Evolutionary conservation across 2,113 vertebrate genomes (phyloP).

Genomic region (Colaptes auratus): DNA sequence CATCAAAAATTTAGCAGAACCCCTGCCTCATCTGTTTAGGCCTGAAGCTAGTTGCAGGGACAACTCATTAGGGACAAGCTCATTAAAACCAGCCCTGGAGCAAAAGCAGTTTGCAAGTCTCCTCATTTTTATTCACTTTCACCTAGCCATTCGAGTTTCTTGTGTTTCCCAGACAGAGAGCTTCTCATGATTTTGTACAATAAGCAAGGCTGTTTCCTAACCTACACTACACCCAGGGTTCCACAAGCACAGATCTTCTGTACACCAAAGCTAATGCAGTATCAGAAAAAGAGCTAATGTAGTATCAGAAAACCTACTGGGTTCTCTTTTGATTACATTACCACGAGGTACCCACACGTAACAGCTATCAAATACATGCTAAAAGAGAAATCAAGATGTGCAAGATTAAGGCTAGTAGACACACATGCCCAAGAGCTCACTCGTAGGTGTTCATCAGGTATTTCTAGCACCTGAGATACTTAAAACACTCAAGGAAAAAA

Average conservation of each 20-base stretch:
- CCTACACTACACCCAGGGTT: slow-evolving; percentile 10
- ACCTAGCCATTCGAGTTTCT: slow-evolving; percentile 74
- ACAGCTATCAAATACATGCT: background rate
- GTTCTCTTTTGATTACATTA: background rate
- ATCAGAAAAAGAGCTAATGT: background rate
- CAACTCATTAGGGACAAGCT: slow-evolving; percentile 89
- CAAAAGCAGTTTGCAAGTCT: slow-evolving; percentile 84
- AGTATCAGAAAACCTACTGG: background rate
- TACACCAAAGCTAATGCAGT: slow-evolving; percentile 59
- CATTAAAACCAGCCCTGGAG: slow-evolving; percentile 90
- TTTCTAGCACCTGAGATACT: background rate
- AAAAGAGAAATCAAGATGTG: background rate
- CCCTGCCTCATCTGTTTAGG: slow-evolving; percentile 91
- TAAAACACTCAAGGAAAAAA: background rate
- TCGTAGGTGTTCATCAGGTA: background rate
- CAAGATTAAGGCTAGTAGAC: background rate
- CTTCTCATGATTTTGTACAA: slow-evolving; percentile 71
- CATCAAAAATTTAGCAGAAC: slow-evolving; percentile 91
- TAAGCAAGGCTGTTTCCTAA: slow-evolving; percentile 50
- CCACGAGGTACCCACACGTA: background rate
- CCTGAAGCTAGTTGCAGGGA: slow-evolving; percentile 90
- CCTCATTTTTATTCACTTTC: slow-evolving; percentile 83
- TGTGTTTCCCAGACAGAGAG: slow-evolving; percentile 62
- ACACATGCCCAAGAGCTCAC: rapidly evolving
- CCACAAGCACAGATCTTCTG: slow-evolving; percentile 45